phyloP scores from a whole-genome alignment of 2,888 invertebrate genomes.

The Heliconius hortense region DNA sequence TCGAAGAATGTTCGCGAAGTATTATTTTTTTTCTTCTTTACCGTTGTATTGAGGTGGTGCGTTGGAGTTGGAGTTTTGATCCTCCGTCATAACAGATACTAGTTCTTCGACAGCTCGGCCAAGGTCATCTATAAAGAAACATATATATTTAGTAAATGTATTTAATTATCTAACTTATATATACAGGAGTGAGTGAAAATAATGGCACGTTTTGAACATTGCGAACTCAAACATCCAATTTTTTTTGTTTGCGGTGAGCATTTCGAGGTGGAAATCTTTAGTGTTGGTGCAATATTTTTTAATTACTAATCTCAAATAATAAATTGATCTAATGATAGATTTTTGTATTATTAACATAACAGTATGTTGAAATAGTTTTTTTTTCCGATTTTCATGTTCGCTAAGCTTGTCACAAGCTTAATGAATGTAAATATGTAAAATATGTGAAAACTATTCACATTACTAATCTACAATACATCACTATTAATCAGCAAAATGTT shows the following conservation, averaged over 20 bases:
- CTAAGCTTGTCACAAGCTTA: background rate
- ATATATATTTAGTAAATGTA: background rate
- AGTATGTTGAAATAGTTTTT: background rate
- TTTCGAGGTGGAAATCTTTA: background rate
- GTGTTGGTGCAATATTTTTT: too few relatives aligned
- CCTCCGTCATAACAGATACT: conserved; percentile 94
- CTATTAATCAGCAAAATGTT: background rate
- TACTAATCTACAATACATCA: background rate
- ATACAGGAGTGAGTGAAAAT: too few relatives aligned
- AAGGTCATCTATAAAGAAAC: conserved; percentile 86
- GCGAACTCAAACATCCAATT: too few relatives aligned
- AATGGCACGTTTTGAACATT: too few relatives aligned
- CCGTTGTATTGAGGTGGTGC: conserved; percentile 79
- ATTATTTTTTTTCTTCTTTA: conserved; percentile 63
- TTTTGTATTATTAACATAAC: too few relatives aligned
- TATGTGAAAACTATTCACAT: background rate
- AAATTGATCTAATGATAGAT: too few relatives aligned
- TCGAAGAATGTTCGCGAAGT: conserved; percentile 38
- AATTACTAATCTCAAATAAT: too few relatives aligned
- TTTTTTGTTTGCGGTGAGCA: too few relatives aligned
- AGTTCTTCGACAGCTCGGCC: conserved; percentile 93
- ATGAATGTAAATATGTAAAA: background rate
- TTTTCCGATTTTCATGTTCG: background rate
- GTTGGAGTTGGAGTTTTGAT: conserved; percentile 59
- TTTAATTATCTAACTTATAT: background rate